Evolutionary conservation across 2,797 vertebrate genomes (phyloP), one percentile per base, ranked within the genome.

Genomic region (Okamejei kenojei): DNA sequence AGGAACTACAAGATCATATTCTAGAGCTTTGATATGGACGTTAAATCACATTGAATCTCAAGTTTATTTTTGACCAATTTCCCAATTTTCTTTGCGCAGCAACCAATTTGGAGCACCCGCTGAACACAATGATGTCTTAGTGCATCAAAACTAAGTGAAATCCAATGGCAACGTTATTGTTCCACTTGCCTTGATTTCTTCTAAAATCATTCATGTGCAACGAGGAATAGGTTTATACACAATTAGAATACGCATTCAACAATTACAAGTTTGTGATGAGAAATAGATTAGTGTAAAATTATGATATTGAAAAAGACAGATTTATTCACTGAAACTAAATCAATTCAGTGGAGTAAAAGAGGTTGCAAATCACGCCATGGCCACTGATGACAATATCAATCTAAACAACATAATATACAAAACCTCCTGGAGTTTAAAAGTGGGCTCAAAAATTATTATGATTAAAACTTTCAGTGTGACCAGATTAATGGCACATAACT

Each of bases 341-440:
- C 21, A 65, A 21, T 65, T 88, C 61, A 88, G 21, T 35, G n/a
- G 84, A 65, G 84, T 68, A 88, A 68, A 88, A 68, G 63, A 68
- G 61, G 84, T 68, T 88, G 63, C 84, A 88, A 88, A 88, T 88
- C 84, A 88, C 65, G 65, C 61, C 65, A 68, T 88, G 17, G 17
- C n/a, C 17, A 68, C 35, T 88, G n/a, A 32, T 17, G 63, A 68
- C 8, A 88, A 68, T 1, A 35, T 88, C 84, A 17, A 88, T 68
- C 0, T 35, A 88, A 35, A 32, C n/a, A 88, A 32, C 65, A 35
- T 86, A n/a, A 86, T 68, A 26, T 15, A 10, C 6, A 21, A 65
- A 63, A 88, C 63, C 65, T 88, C 15, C 61, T 4, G 35, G 6
- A 35, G 9, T 88, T 88, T 68, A 32, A 84, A 84, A 88, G 29